Evolutionary conservation across 2,113 vertebrate species (phyloP), one percentile per base, ranked within the genome.

Genomic region (Pygathrix nemaeus): DNA sequence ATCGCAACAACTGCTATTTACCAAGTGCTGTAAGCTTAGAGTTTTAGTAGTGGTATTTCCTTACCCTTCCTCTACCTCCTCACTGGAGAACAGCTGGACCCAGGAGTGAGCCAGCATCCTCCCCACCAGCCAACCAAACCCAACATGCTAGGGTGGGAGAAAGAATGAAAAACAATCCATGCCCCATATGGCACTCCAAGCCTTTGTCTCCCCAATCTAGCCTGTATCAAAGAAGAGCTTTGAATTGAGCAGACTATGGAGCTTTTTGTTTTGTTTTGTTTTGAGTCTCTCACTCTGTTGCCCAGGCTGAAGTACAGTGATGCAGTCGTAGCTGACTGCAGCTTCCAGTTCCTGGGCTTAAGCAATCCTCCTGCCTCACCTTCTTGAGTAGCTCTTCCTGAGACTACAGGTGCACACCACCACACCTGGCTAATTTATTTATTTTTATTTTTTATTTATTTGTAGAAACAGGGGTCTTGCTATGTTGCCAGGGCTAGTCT

Each of bases 21-120:
- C 35, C 8, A 17, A 48, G 9, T 21, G 38, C 93, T 66, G 18
- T 66, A 64, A 86, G 27, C 81, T 10, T 17, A 7, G 40, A 3
- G 40, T 30, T 61, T 1, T 25, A 2, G 10, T 1, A 0, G 0
- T 3, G 38, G 6, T 6, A 23, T 68, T 57, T 70, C 20, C 45
- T 40, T 6, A 2, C 10, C n/a, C 48, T 35, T 38, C 61, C 23
- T 73, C 35, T 3, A 0, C 25, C 43, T 72, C 38, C 73, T 48
- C 3, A 12, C n/a, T 0, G 0, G 16, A 38, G 12, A 81, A 66
- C 79, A 88, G 59, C 59, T 40, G 35, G 4, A 38, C 16, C 43
- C 6, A 27, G 52, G 5, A 50, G n/a, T 4, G 20, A 40, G 57
- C 6, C 75, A 52, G 3, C 20, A 52, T 55, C 45, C 45, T 9